Conservation (phyloP, 2,797 vertebrate species). For the Echeneis naucrates region DNA sequence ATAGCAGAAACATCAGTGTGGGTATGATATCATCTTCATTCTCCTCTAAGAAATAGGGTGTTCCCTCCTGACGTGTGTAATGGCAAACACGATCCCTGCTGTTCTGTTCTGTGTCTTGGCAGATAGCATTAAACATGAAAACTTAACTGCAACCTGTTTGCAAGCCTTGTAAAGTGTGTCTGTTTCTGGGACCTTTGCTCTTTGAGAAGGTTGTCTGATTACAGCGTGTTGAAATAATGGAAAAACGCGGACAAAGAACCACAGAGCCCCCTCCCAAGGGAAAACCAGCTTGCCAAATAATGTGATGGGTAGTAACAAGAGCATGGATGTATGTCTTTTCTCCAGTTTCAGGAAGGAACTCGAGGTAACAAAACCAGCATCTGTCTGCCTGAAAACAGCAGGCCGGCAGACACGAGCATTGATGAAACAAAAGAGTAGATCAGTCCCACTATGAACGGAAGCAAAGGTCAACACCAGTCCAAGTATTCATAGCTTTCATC, state of each 20-base stretch:
- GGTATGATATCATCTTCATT: background rate
- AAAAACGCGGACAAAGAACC: conserved; percentile 45
- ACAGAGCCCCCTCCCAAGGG: conserved; percentile 19
- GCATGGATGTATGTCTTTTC: conserved; percentile 32
- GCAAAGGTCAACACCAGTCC: background rate
- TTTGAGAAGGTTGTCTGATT: conserved; percentile 12
- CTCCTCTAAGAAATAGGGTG: background rate
- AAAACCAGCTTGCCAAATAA: conserved; percentile 36
- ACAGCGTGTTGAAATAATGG: conserved; percentile 35
- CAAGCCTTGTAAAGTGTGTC: conserved; percentile 7
- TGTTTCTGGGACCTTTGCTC: background rate
- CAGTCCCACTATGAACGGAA: conserved; percentile 18
- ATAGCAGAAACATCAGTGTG: background rate
- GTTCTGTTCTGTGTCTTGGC: background rate
- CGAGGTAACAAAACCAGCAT: conserved; percentile 7
- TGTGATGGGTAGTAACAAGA: conserved; percentile 54
- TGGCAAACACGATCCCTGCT: background rate
- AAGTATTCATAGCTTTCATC: conserved; percentile 23
- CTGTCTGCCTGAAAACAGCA: conserved; percentile 32
- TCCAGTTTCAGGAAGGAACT: conserved; percentile 9
- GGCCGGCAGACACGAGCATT: conserved; percentile 12
- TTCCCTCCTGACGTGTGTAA: background rate
- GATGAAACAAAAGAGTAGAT: conserved; percentile 15
- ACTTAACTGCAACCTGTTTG: conserved; percentile 16
- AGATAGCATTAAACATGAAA: conserved; percentile 9